phyloP scores from a whole-genome alignment of 2,888 invertebrate genomes.

The Lottia gigantea region DNA sequence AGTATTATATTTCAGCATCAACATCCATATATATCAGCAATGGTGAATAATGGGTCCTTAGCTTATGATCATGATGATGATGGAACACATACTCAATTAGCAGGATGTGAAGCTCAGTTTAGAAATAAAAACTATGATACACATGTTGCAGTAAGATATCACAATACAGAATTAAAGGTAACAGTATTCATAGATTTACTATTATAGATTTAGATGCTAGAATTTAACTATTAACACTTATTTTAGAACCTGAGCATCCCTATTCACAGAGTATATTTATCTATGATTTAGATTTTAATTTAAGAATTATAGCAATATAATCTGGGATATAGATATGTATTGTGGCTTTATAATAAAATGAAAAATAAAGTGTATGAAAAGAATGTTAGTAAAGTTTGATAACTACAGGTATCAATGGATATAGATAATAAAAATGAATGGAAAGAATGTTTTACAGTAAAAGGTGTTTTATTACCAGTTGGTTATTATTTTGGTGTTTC shows the following conservation, averaged over 20 bases:
- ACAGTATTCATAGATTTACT: slow-evolving; percentile 6
- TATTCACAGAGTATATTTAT: not conserved
- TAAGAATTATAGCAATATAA: not conserved
- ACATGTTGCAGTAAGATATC: slow-evolving; percentile 89
- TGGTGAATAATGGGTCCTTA: slow-evolving; percentile 95
- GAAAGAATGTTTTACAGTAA: slow-evolving; percentile 91
- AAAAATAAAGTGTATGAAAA: no score
- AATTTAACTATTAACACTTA: no score
- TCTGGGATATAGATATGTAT: not conserved
- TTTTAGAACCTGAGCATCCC: not conserved
- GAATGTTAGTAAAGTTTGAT: not conserved
- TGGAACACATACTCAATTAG: slow-evolving; percentile 96
- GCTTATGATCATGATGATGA: slow-evolving; percentile 98
- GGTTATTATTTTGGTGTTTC: slow-evolving; percentile 94
- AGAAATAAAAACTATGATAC: slow-evolving; percentile 91
- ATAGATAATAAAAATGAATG: slow-evolving; percentile 91
- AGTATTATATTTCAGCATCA: slow-evolving; percentile 79
- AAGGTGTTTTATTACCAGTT: slow-evolving; percentile 90
- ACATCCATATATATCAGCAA: slow-evolving; percentile 97
- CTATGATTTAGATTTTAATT: not conserved
- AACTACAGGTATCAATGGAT: slow-evolving; percentile 84
- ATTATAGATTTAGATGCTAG: no score
- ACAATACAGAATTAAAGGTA: slow-evolving; percentile 86
- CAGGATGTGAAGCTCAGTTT: slow-evolving; percentile 96
- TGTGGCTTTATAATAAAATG: not conserved